Conservation (phyloP, 35 echinoderm and acorn worm genomes). For the Apostichopus californicus region DNA sequence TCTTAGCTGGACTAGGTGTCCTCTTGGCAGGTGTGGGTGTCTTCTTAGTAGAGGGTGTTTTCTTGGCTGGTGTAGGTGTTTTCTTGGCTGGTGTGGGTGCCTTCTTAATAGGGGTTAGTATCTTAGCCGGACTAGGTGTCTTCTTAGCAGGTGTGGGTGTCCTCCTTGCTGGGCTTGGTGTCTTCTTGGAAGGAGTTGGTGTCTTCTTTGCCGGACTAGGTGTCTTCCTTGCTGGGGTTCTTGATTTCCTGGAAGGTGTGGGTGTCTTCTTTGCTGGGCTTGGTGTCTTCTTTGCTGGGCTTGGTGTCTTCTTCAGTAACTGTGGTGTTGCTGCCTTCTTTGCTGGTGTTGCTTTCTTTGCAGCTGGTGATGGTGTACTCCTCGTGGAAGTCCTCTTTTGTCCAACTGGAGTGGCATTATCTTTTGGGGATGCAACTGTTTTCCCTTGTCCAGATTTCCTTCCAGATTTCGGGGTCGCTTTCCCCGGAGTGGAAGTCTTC, state of each 20-base stretch:
- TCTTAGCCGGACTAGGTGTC: constrained; percentile 44
- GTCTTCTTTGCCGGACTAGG: not conserved
- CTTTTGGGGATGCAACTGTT: not conserved
- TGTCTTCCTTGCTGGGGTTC: constrained; percentile 1
- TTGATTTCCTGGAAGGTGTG: constrained; percentile 48
- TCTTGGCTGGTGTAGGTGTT: not conserved
- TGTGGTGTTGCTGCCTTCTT: not conserved
- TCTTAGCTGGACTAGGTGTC: constrained; percentile 25
- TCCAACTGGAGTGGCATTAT: not conserved
- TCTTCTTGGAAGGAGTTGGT: constrained; percentile 35
- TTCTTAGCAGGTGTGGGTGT: constrained; percentile 63
- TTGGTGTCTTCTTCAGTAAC: constrained; percentile 27
- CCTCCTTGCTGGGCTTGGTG: not conserved
- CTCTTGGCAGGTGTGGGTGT: constrained; percentile 58
- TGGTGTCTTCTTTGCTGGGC: constrained; percentile 58
- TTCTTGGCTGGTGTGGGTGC: constrained; percentile 58
- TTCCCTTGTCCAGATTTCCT: constrained; percentile 25
- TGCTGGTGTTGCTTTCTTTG: not conserved
- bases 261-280: constrained; percentile 55
- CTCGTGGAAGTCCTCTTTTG: not conserved
- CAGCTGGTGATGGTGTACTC: constrained; percentile 41
- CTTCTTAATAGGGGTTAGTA: not conserved
- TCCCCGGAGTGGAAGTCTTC: constrained; percentile 19
- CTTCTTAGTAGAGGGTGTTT: not conserved
- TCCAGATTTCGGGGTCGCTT: not conserved